Conservation (phyloP, 2,797 vertebrate genomes). For the Rhabdophis nuchalis region DNA sequence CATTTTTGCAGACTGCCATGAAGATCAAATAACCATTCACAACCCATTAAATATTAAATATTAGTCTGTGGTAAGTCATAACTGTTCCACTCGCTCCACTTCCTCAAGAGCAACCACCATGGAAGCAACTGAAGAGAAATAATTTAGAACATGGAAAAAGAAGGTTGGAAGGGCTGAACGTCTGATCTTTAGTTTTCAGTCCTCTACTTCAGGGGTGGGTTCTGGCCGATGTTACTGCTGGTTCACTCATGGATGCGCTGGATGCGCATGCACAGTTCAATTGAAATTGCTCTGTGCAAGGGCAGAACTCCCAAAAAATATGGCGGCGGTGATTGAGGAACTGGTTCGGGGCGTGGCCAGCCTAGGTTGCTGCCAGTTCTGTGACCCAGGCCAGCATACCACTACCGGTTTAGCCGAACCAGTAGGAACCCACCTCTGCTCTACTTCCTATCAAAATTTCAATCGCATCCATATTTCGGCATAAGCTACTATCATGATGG, state of each 20-base stretch:
- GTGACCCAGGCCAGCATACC: no score
- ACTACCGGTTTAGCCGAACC: no score
- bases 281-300: no score
- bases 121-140: no score
- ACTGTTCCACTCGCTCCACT: neutral
- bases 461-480: neutral
- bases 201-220: neutral
- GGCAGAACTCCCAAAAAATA: no score
- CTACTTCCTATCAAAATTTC: neutral
- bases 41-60: neutral
- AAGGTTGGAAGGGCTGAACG: neutral
- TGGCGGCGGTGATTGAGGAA: no score
- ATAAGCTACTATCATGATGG: no score
- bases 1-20: neutral
- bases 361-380: no score
- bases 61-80: neutral
- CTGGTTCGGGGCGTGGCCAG: no score
- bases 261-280: no score
- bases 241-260: no score
- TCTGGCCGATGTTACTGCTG: no score
- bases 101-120: neutral
- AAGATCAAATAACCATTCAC: neutral
- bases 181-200: neutral
- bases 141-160: neutral
- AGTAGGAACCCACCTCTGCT: neutral